Evolutionary conservation across 2,113 vertebrate genomes (phyloP), one percentile per base, ranked within the genome.

Genomic region (Corythaixoides concolor): DNA sequence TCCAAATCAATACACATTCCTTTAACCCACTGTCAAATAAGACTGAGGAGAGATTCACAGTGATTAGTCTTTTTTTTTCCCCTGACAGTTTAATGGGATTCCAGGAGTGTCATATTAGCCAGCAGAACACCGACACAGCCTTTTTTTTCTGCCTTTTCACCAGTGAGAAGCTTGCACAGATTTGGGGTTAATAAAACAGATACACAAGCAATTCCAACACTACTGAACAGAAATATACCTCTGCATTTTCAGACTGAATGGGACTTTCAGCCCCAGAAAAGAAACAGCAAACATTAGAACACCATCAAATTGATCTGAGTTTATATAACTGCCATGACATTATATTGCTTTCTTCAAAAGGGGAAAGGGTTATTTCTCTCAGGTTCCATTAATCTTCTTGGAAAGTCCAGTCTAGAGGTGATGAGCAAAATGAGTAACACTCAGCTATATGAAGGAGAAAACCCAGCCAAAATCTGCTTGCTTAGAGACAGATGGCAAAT

Each of bases 401-500:
- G 67, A 97, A 97, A 97, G 62, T 47, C 69, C 89, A 85, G 30
- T 37, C 50, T 60, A 78, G 88, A 95, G 92, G 91, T 93, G 78
- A 88, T 6, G 12, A 85, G 52, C 58, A 89, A 94, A 94, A 87
- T 22, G 12, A 80, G 84, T 63, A 94, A 94, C 93, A 96, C 89
- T 93, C 93, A 93, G 85, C 67, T 95, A 50, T 88, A 94, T 18
- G 70, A 95, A 95, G 63, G 75, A 94, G 72, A 86, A 69, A 55
- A 90, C 67, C 66, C 82, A 96, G 97, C 97, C 97, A 98, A 98
- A 95, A 96, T 90, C 89, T 87, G 27, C 58, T 84, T 97, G 97
- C 95, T 95, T 94, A 88, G 95, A 98, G 96, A 98, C 98, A 98
- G 97, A 97, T 97, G 97, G 97, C 96, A 98, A 98, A 97, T 92